These are phyloP conservation scores for Charaxes varanes DNA, from an alignment of 1,140 invertebrate genomes.

Conservation along the genomic window DNA sequence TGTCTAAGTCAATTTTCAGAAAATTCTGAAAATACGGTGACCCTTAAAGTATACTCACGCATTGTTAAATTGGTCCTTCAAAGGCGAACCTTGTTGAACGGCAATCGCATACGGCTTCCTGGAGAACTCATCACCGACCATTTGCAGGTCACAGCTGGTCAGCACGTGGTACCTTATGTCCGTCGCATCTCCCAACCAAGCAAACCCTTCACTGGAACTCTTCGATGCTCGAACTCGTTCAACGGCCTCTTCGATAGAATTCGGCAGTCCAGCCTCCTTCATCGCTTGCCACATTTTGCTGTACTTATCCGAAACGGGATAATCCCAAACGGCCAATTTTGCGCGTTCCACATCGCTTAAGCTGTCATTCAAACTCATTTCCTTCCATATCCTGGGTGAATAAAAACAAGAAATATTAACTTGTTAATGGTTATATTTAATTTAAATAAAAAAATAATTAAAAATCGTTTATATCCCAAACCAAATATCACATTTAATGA, in stretches of 20 bases:
- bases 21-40: not conserved
- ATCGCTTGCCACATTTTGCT: constrained; percentile 99
- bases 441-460: no score
- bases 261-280: constrained; percentile 90
- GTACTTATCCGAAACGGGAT: constrained; percentile 98
- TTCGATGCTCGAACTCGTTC: constrained; percentile 83
- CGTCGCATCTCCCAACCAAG: constrained; percentile 95
- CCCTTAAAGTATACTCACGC: constrained; percentile 81
- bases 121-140: constrained; percentile 96
- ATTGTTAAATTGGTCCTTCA: constrained; percentile 94
- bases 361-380: constrained; percentile 96
- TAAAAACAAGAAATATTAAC: no score
- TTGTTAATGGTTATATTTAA: no score
- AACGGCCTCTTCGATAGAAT: constrained; percentile 84
- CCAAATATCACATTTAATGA: no score
- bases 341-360: constrained; percentile 91
- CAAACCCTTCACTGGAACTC: constrained; percentile 89
- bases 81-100: constrained; percentile 94
- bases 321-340: constrained; percentile 98
- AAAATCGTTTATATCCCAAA: no score
- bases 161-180: constrained; percentile 89
- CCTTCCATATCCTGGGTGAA: constrained; percentile 92
- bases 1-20: no score
- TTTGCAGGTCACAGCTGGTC: constrained; percentile 93
- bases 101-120: constrained; percentile 97